Base-by-base conservation (phyloP, 2,797 vertebrate species). In the Heterohyrax brucei region DNA sequence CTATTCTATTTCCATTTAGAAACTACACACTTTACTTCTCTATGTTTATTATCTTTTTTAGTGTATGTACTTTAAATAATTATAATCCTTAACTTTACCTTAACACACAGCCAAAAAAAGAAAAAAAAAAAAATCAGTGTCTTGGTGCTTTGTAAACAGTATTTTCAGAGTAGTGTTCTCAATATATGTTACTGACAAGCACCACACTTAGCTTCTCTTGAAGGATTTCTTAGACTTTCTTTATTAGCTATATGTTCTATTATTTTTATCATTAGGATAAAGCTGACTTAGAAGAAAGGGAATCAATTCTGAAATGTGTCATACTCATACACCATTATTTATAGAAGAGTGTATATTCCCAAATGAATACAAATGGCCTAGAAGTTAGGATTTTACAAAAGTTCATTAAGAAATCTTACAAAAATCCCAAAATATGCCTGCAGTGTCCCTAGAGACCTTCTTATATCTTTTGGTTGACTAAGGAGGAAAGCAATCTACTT, bases 1-100 rank as follows among this genome's bases (percentile, higher is more conserved):
- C 68, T 79, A 85, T 21, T 28, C 24, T 39, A 90, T 87, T 94
- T 93, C n/a, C 68, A 95, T 87, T 95, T 76, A 78, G n/a, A 16
- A 87, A 9, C 26, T 91, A 19, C 61, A 13, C 21, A 82, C 7
- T 92, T 81, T 66, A 21, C 46, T 79, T 56, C 22, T 18, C 30
- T 53, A 30, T 3, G 68, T 53, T 93, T 61, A 21, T 75, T 79
- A 73, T 88, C 10, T 6, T 59, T 79, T 28, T 72, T 81, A 82
- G 53, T 33, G 84, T 30, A 19, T n/a, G 22, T 30, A 78, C 33
- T 75, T 81, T 64, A 61, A 50, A 19, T 64, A 87, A 48, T 77
- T 79, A 48, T 83, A 88, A 64, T 12, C n/a, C 81, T 30, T 13
- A 59, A n/a, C 39, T 89, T 39, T 75, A 56, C 81, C 56, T 72